Percentiles rank a stretch among this genome's conserved stretches.
Conservation (phyloP, 2,113 vertebrate species). For the Eurypyga helias region DNA sequence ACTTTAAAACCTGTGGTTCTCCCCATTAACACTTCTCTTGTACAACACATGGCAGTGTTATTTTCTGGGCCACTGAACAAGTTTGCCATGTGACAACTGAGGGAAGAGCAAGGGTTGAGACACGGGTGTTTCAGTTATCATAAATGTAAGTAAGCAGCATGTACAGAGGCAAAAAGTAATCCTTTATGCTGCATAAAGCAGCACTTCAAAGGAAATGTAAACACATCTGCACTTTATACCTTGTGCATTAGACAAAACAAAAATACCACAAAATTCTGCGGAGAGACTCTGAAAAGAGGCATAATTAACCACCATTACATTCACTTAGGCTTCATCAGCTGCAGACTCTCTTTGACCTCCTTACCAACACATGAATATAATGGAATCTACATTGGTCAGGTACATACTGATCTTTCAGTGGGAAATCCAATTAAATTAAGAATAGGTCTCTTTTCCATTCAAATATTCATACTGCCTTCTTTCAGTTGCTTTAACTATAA, state of each 20-base stretch:
- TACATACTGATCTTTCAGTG: neutral
- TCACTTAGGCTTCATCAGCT: neutral
- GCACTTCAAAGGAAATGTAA: neutral
- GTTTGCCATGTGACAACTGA: neutral
- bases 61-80: slow-evolving; percentile 1
- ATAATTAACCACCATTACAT: slow-evolving; percentile 19
- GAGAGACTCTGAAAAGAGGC: neutral
- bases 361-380: neutral
- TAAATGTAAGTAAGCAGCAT: neutral
- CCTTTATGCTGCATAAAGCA: neutral
- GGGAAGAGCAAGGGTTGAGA: neutral
- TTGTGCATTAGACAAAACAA: slow-evolving; percentile 19
- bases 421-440: neutral
- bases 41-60: neutral
- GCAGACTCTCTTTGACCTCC: neutral
- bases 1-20: neutral
- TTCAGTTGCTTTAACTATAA: neutral
- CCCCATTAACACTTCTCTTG: neutral
- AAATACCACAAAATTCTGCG: slow-evolving; percentile 8
- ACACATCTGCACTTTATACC: neutral
- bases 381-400: neutral
- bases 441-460: neutral
- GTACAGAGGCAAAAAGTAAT: neutral
- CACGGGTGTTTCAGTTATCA: neutral
- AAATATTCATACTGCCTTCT: neutral